phyloP scores from a whole-genome alignment of 2,113 vertebrate species.

The Crotalus tigris region DNA sequence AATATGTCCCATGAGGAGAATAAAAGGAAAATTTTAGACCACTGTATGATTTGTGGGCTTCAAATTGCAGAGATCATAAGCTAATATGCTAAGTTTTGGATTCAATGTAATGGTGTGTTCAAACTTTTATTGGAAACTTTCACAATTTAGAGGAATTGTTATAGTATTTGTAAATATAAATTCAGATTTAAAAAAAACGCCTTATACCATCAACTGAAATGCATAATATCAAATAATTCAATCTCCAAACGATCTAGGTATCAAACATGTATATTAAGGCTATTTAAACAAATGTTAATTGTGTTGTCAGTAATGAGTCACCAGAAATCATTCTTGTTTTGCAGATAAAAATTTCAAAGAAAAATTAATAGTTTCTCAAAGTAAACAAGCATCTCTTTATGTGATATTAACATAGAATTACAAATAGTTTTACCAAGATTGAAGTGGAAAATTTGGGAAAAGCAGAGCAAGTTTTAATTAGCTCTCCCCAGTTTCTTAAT shows the following conservation, averaged over 20 bases:
- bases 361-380: constrained; percentile 4
- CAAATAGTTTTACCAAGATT: not conserved
- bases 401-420: not conserved
- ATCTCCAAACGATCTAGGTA: not conserved
- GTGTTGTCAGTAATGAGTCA: not conserved
- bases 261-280: not conserved
- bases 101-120: not conserved
- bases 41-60: not conserved
- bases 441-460: not conserved
- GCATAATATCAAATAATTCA: not conserved
- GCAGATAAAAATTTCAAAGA: not conserved
- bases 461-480: not conserved
- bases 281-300: not conserved
- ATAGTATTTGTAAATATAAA: not conserved
- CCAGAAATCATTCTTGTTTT: constrained; percentile 2
- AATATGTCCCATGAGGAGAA: not conserved
- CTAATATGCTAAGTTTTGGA: not conserved
- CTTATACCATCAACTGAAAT: not conserved
- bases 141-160: not conserved
- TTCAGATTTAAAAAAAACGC: not conserved
- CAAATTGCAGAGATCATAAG: not conserved
- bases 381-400: not conserved
- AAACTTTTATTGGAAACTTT: not conserved
- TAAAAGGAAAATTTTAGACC: not conserved
- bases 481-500: not conserved